Evolutionary conservation across 2,888 invertebrate species (phyloP).

Genomic region (Hipparchia sbordonii): DNA sequence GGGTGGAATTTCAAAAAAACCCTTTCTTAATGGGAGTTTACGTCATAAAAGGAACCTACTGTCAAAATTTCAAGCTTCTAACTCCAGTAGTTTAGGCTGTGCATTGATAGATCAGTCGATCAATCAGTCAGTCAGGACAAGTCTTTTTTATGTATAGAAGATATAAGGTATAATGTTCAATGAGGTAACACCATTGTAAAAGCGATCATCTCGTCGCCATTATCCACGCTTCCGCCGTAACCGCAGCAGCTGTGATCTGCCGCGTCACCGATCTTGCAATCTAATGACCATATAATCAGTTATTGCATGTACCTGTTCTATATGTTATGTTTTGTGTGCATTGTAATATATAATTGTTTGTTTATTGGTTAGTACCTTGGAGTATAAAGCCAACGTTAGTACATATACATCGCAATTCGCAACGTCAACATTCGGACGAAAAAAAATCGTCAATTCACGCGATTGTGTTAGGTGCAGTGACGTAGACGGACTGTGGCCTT

Average conservation of each 20-base stretch:
- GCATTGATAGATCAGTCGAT: too few species aligned
- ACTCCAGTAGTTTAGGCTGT: too few species aligned
- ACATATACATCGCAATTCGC: too few species aligned
- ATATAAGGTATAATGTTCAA: neutral
- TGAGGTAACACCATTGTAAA: constrained; percentile 7
- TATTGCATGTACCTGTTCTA: neutral
- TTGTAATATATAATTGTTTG: neutral
- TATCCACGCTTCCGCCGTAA: constrained; percentile 15
- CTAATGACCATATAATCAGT: constrained; percentile 17
- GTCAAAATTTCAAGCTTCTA: too few species aligned
- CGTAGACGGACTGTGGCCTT: constrained; percentile 11
- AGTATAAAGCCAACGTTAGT: too few species aligned
- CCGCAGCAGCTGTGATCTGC: neutral
- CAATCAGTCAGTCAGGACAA: too few species aligned
- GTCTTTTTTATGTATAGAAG: too few species aligned
- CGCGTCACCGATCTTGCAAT: constrained; percentile 1
- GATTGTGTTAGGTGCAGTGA: neutral
- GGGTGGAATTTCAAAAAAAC: too few species aligned
- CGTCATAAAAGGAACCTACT: too few species aligned
- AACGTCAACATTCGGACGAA: too few species aligned
- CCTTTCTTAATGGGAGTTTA: too few species aligned
- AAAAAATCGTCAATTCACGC: neutral
- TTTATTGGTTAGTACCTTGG: too few species aligned
- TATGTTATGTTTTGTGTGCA: neutral
- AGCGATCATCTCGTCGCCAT: constrained; percentile 22